A percentile compares a stretch with the other conserved stretches of the same genome.
These are phyloP conservation scores for Camponotus vicinus DNA, from an alignment of 1,140 invertebrate species.

Conservation along the genomic window DNA sequence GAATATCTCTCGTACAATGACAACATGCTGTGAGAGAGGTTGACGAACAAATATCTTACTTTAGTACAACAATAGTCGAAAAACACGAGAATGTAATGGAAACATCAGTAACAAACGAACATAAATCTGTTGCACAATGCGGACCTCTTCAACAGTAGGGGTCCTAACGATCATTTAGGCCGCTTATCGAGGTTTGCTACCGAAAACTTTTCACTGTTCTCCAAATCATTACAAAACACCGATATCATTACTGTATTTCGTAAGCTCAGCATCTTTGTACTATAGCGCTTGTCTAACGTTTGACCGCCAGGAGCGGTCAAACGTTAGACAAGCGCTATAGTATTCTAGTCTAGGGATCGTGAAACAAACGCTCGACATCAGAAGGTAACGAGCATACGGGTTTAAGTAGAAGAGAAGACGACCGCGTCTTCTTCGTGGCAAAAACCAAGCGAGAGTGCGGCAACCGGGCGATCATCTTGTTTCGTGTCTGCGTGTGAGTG, in stretches of 20 bases:
- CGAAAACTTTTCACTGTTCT: slow-evolving; percentile 1
- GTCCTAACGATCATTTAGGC: slow-evolving; percentile 2
- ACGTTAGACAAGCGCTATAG: slow-evolving; percentile 4
- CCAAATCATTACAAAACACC: background rate
- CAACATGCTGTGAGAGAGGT: background rate
- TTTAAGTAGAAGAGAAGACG: slow-evolving; percentile 36
- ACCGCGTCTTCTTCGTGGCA: slow-evolving; percentile 21
- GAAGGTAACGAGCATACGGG: slow-evolving; percentile 23
- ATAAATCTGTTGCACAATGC: background rate
- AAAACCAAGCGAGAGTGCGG: slow-evolving; percentile 21
- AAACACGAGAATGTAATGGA: background rate
- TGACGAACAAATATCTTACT: background rate
- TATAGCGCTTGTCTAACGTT: too few species aligned
- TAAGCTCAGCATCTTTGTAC: slow-evolving; percentile 36
- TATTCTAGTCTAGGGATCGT: background rate
- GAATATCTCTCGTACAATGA: too few species aligned
- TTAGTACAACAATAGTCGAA: background rate
- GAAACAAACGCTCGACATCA: slow-evolving; percentile 19
- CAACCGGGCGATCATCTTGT: slow-evolving; percentile 24
- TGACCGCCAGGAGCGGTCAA: background rate
- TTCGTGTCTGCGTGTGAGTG: slow-evolving; percentile 1
- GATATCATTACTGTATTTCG: slow-evolving; percentile 25
- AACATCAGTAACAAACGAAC: background rate
- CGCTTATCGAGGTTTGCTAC: slow-evolving; percentile 8
- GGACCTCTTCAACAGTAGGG: background rate